A percentile compares a stretch with the other conserved stretches of the same genome.
Conservation (phyloP, 30 jellyfish, hydroid and myxozoan species). For the Haliclystus octoradiatus region DNA sequence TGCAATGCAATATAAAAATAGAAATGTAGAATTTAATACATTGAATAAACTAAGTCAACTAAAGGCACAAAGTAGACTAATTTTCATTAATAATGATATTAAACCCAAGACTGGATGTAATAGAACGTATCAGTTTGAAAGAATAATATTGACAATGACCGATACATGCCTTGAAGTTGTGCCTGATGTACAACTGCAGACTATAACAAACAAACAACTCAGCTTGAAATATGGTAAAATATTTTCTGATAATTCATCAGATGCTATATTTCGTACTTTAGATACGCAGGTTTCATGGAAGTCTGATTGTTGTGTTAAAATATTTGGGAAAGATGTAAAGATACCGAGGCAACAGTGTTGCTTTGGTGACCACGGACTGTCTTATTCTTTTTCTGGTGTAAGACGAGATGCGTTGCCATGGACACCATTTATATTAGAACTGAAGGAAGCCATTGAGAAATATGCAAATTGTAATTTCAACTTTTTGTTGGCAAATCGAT, state of each 20-base stretch:
- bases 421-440: conserved; percentile 11
- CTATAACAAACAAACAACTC: background rate
- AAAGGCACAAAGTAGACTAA: no score
- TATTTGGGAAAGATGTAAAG: conserved; percentile 17
- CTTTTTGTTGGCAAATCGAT: conserved; percentile 36
- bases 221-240: conserved; percentile 19
- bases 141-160: no score
- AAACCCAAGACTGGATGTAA: no score
- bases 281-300: conserved; percentile 16
- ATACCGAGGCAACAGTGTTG: conserved; percentile 38
- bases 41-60: no score
- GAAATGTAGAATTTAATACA: no score
- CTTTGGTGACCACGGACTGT: conserved; percentile 34
- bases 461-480: conserved; percentile 1
- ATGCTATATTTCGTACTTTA: conserved; percentile 6
- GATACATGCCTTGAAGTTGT: no score
- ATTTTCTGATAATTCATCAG: conserved; percentile 9
- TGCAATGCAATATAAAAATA: no score
- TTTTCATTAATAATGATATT: no score
- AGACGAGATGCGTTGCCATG: conserved; percentile 20
- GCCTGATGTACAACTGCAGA: no score
- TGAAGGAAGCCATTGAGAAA: conserved; percentile 9
- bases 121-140: no score
- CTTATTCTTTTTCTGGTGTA: conserved; percentile 42
- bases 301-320: conserved; percentile 7